These are phyloP conservation scores for Drosophila siamana DNA, from an alignment of 2,888 invertebrate species.

Conservation along the genomic window DNA sequence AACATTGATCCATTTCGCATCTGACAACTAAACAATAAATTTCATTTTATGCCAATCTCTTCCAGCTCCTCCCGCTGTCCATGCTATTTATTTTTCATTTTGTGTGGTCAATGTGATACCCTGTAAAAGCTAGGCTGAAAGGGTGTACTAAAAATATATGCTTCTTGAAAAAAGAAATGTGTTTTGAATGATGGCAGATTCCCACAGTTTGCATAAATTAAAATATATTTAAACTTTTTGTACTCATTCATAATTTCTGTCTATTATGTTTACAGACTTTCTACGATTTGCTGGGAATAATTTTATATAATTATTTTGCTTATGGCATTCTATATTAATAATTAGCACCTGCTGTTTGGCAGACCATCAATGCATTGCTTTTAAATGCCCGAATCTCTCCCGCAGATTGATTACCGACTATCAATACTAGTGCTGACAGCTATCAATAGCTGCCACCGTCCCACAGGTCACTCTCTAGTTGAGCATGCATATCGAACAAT, in stretches of 20 bases:
- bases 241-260: too few species aligned
- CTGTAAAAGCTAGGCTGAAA: not conserved
- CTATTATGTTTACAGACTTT: too few species aligned
- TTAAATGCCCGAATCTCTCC: not conserved
- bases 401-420: not conserved
- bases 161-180: too few species aligned
- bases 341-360: not conserved
- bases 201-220: too few species aligned
- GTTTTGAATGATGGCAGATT: too few species aligned
- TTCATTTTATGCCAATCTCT: constrained; percentile 19
- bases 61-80: not conserved
- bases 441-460: not conserved
- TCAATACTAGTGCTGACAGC: not conserved
- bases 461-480: constrained; percentile 12
- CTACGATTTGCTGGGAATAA: too few species aligned
- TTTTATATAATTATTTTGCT: too few species aligned
- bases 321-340: too few species aligned
- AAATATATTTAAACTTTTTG: too few species aligned
- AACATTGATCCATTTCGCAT: constrained; percentile 37
- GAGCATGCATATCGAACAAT: not conserved
- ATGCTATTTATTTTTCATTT: constrained; percentile 1
- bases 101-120: constrained; percentile 22
- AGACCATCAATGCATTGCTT: not conserved
- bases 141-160: too few species aligned
- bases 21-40: constrained; percentile 40